These are phyloP conservation scores for Pipistrellus kuhlii DNA, from an alignment of 2,797 vertebrate genomes.

Conservation along the genomic window DNA sequence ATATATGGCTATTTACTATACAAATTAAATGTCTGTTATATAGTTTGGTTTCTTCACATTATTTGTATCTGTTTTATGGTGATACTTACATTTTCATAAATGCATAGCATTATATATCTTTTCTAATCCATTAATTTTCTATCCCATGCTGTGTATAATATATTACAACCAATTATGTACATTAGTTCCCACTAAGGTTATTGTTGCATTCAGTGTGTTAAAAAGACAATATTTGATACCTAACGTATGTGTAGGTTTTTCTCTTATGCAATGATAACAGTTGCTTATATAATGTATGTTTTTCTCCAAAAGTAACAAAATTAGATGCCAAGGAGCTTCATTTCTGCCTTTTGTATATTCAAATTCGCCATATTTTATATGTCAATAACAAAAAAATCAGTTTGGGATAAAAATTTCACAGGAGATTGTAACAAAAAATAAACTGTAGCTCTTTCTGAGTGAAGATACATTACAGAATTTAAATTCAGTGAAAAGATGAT, in stretches of 20 bases:
- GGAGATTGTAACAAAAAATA: background rate
- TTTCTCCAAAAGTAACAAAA: slow-evolving; percentile 4
- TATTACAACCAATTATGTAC: background rate
- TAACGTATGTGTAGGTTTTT: background rate
- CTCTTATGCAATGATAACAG: background rate
- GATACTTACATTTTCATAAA: background rate
- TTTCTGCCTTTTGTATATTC: background rate
- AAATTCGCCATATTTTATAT: background rate
- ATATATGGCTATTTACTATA: background rate
- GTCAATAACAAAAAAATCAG: background rate
- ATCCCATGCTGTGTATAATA: background rate
- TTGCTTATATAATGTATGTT: background rate
- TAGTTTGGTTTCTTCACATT: background rate
- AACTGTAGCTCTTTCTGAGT: background rate
- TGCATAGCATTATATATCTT: background rate
- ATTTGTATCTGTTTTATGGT: background rate
- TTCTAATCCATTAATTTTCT: background rate
- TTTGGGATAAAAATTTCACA: background rate
- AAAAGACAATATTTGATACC: background rate
- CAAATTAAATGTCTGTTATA: background rate
- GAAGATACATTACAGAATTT: background rate
- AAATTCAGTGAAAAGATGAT: background rate
- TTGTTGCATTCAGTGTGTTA: background rate
- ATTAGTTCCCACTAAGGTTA: background rate
- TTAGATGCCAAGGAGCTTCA: background rate